phyloP scores from a whole-genome alignment of 2,797 vertebrate genomes.

The Cirrhinus mrigala region DNA sequence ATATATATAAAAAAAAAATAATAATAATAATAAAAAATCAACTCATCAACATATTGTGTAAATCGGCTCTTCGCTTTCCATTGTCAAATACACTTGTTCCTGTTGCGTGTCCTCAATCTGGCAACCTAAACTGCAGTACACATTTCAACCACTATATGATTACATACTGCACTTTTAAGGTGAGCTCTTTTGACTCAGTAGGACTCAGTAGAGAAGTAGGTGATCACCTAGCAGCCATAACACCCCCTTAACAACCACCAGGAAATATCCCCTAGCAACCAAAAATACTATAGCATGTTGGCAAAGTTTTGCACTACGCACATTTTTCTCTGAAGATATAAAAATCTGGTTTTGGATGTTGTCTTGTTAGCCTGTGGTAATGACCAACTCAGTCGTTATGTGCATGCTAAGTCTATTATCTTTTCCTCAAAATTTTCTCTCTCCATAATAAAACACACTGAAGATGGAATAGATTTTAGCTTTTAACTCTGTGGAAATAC shows the following conservation, averaged over 20 bases:
- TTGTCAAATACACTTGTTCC: neutral
- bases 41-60: neutral
- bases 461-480: conserved; percentile 20
- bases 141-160: no score
- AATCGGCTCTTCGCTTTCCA: neutral
- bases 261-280: neutral
- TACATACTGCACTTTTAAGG: no score
- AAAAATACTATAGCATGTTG: neutral
- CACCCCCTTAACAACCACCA: neutral
- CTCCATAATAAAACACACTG: conserved; percentile 18
- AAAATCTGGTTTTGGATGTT: neutral
- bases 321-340: neutral
- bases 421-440: neutral
- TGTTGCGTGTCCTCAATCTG: neutral
- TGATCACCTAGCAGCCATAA: neutral
- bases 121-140: neutral
- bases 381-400: conserved; percentile 5
- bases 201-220: no score
- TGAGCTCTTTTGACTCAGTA: no score
- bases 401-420: neutral
- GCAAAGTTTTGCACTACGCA: neutral
- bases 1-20: neutral
- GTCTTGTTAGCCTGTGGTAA: conserved; percentile 8
- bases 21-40: no score
- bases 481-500: conserved; percentile 2